Percentiles rank a stretch among this genome's conserved stretches.
phyloP scores from a whole-genome alignment of 2,888 invertebrate genomes.

The Drosophila aldrichi region DNA sequence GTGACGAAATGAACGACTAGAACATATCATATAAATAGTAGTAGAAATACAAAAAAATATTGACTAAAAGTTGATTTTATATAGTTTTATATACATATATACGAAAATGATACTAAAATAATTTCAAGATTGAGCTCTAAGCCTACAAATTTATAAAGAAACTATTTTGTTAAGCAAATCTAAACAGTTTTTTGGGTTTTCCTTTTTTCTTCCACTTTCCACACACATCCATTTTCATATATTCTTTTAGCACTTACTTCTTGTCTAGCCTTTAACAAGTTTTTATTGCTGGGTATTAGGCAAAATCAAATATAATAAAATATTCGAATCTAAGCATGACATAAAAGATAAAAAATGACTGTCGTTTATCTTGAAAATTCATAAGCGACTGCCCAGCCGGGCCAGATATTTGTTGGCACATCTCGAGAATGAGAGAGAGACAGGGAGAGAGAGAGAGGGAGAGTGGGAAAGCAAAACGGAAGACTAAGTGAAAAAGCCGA shows the following conservation, averaged over 20 bases:
- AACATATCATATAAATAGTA: slow-evolving; percentile 1
- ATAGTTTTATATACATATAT: too few relatives aligned
- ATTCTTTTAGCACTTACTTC: not conserved
- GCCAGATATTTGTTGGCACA: slow-evolving; percentile 41
- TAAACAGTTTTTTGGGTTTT: too few relatives aligned
- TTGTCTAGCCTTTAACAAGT: not conserved
- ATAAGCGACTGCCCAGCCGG: slow-evolving; percentile 32
- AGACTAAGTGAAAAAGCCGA: slow-evolving; percentile 60
- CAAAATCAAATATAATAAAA: slow-evolving; percentile 38
- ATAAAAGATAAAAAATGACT: slow-evolving; percentile 40
- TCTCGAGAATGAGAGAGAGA: not conserved
- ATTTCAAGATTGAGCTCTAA: not conserved
- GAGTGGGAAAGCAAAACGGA: not conserved
- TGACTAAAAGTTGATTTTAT: not conserved
- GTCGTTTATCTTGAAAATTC: slow-evolving; percentile 63
- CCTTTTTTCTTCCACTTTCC: not conserved
- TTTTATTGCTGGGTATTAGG: slow-evolving; percentile 18
- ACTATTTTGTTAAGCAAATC: not conserved
- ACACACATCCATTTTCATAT: not conserved
- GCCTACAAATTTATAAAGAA: not conserved
- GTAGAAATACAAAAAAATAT: too few relatives aligned
- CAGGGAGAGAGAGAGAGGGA: not conserved
- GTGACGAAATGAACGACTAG: not conserved
- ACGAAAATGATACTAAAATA: too few relatives aligned
- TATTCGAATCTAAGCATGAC: slow-evolving; percentile 33